Evolutionary conservation across 2,888 invertebrate species (phyloP).

Genomic region (Hecatera dysodea): DNA sequence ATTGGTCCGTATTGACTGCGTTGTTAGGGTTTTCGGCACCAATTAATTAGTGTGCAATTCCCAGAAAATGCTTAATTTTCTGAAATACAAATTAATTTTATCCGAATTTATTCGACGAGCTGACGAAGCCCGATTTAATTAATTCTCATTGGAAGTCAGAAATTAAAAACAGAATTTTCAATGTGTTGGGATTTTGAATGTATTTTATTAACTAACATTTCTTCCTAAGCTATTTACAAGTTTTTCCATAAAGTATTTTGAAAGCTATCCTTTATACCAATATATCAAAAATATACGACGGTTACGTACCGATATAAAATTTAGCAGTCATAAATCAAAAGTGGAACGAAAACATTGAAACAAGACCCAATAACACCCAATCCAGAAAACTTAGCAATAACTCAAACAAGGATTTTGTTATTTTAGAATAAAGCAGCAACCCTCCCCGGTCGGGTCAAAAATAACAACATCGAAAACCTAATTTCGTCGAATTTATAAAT

Average conservation of each 20-base stretch:
- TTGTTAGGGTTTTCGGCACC: conserved; percentile 5
- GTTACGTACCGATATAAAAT: background rate
- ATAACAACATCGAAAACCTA: conserved; percentile 4
- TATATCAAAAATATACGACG: too few relatives aligned
- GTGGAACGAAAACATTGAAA: background rate
- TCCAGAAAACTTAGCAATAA: background rate
- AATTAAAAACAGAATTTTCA: background rate
- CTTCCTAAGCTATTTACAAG: background rate
- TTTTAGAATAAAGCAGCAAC: background rate
- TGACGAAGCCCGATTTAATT: background rate
- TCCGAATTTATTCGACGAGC: conserved; percentile 26
- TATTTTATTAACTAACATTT: background rate
- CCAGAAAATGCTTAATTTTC: conserved; percentile 1
- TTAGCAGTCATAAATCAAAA: background rate
- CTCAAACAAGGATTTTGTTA: conserved; percentile 5
- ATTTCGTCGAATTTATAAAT: background rate
- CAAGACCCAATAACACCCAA: background rate
- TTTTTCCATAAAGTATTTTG: background rate
- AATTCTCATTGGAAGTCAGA: background rate
- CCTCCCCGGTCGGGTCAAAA: background rate
- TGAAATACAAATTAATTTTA: conserved; percentile 5
- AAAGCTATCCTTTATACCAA: background rate
- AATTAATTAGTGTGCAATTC: background rate
- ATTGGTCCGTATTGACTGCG: background rate
- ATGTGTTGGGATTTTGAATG: background rate